Evolutionary conservation across 2,888 invertebrate genomes (phyloP).

Genomic region (Eupithecia subfuscata): DNA sequence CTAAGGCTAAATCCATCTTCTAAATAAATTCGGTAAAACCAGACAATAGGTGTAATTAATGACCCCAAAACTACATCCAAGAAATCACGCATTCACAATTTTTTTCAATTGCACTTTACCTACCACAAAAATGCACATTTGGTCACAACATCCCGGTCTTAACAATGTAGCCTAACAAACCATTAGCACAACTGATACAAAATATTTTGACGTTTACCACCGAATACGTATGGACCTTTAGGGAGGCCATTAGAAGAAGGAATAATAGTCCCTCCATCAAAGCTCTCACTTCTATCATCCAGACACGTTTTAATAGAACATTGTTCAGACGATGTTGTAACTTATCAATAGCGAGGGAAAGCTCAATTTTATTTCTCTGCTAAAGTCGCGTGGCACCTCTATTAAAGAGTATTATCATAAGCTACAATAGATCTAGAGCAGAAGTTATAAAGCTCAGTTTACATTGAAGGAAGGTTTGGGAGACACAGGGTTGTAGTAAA

Average conservation of each 20-base stretch:
- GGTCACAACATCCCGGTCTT: conserved; percentile 66
- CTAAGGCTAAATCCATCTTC: background rate
- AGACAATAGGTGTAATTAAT: background rate
- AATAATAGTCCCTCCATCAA: conserved; percentile 7
- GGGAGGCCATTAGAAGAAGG: conserved; percentile 68
- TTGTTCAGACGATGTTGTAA: background rate
- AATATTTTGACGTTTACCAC: conserved; percentile 81
- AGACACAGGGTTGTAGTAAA: conserved; percentile 14
- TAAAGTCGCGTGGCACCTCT: background rate
- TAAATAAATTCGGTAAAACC: background rate
- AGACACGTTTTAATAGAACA: background rate
- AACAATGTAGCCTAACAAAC: conserved; percentile 77
- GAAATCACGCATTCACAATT: conserved; percentile 8
- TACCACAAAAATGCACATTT: conserved; percentile 61
- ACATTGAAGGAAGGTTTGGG: background rate
- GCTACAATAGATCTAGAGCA: conserved; percentile 1
- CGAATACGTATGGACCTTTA: conserved; percentile 74
- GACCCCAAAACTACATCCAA: conserved; percentile 2
- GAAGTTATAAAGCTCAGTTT: conserved; percentile 12
- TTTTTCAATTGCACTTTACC: conserved; percentile 27
- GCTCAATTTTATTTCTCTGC: background rate
- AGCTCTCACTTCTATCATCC: conserved; percentile 10
- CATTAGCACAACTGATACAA: conserved; percentile 80
- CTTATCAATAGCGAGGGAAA: background rate
- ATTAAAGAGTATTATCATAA: background rate